phyloP scores from a whole-genome alignment of 2,888 invertebrate genomes.

The Pachycephus smyrnensis region DNA sequence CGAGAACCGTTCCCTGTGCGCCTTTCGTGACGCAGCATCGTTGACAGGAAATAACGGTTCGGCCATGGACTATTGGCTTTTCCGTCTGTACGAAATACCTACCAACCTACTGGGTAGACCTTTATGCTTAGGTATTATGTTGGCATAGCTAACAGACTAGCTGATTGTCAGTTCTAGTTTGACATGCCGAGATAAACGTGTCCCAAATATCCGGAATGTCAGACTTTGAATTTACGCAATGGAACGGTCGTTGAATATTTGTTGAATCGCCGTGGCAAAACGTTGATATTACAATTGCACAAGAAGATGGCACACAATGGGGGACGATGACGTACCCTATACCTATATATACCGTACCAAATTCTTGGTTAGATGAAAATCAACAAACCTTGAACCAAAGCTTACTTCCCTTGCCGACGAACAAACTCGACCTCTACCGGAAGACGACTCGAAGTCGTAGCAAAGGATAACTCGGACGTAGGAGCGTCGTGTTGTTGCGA shows the following conservation, averaged over 20 bases:
- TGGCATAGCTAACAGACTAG: not conserved
- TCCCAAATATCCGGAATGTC: slow-evolving; percentile 14
- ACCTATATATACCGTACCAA: too few relatives aligned
- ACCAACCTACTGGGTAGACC: not conserved
- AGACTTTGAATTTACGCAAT: slow-evolving; percentile 5
- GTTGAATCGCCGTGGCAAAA: not conserved
- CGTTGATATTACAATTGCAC: not conserved
- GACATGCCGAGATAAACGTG: slow-evolving; percentile 9
- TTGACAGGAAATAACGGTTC: slow-evolving; percentile 12
- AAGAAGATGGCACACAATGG: not conserved
- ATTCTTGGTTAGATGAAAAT: too few relatives aligned
- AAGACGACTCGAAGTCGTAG: not conserved
- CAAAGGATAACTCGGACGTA: not conserved
- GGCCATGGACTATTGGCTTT: slow-evolving; percentile 2
- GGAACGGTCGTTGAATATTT: not conserved
- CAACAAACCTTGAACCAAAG: not conserved
- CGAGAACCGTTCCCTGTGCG: not conserved
- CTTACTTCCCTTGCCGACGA: not conserved
- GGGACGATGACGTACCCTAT: not conserved
- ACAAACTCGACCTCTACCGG: not conserved
- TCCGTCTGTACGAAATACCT: slow-evolving; percentile 1
- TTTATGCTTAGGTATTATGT: not conserved
- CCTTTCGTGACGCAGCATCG: slow-evolving; percentile 3
- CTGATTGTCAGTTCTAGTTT: not conserved
- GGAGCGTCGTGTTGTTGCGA: not conserved